A percentile compares a stretch with the other conserved stretches of the same genome.
phyloP scores from a whole-genome alignment of 2,113 vertebrate species.

The Uria aalge region DNA sequence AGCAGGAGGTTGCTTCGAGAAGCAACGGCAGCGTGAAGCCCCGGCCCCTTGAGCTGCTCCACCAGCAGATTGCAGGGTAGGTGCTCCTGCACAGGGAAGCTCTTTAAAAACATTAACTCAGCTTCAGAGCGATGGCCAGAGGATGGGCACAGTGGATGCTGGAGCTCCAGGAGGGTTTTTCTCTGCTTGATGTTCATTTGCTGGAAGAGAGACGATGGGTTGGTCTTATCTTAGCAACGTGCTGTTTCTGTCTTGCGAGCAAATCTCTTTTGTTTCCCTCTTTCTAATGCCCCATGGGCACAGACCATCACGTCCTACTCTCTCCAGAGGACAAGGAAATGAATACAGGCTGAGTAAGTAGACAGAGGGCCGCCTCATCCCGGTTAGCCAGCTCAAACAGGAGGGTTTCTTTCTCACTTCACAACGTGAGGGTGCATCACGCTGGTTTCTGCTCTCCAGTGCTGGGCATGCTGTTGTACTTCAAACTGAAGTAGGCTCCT shows the following conservation, averaged over 20 bases:
- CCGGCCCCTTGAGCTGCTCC: background rate
- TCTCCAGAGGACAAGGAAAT: background rate
- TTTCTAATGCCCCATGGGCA: background rate
- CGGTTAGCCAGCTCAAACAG: background rate
- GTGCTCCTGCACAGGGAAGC: background rate
- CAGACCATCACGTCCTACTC: background rate
- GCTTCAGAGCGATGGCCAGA: background rate
- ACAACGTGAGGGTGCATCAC: fast-evolving
- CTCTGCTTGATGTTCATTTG: background rate
- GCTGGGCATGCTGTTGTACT: background rate
- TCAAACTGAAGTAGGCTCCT: background rate
- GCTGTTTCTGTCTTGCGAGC: background rate
- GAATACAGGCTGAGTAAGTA: background rate
- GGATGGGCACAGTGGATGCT: background rate
- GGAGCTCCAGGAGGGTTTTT: background rate
- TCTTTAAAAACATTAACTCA: background rate
- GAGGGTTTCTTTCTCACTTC: background rate
- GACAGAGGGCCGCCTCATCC: background rate
- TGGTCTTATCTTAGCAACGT: background rate
- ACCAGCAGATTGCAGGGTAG: background rate
- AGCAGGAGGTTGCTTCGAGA: fast-evolving
- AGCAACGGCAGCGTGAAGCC: fast-evolving
- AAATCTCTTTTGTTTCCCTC: background rate
- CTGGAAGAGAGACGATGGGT: background rate
- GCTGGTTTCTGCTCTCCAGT: background rate